Conservation (phyloP, 2,113 vertebrate genomes). For the Gobius niger region DNA sequence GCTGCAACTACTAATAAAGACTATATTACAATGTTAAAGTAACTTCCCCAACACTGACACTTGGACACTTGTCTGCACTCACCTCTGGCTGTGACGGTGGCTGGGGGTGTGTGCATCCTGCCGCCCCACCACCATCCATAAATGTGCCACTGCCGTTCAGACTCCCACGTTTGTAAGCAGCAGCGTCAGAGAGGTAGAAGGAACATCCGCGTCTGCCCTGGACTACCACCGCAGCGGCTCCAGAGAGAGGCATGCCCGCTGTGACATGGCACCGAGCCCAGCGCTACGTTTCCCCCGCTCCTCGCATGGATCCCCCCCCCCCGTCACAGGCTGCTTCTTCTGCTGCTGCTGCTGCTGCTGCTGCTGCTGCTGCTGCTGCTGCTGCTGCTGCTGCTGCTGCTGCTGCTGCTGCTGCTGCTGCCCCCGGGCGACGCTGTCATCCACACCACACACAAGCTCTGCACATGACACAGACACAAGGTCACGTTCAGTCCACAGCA, state of each 20-base stretch:
- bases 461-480: background rate
- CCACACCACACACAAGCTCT: background rate
- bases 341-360: background rate
- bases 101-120: slow-evolving; percentile 67
- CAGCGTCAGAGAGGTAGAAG: slow-evolving; percentile 25
- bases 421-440: slow-evolving; percentile 21
- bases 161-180: slow-evolving; percentile 31
- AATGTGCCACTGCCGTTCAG: slow-evolving; percentile 42
- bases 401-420: slow-evolving; percentile 2
- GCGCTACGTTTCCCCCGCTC: slow-evolving; percentile 20
- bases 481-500: background rate
- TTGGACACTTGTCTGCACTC: too few relatives aligned
- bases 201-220: slow-evolving; percentile 40
- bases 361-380: background rate
- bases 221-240: slow-evolving; percentile 51
- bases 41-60: too few relatives aligned
- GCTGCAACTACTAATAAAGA: too few relatives aligned
- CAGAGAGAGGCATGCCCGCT: slow-evolving; percentile 65
- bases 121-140: slow-evolving; percentile 73
- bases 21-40: too few relatives aligned
- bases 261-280: slow-evolving; percentile 55
- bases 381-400: slow-evolving; percentile 2
- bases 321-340: slow-evolving; percentile 15
- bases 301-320: slow-evolving; percentile 35
- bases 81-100: slow-evolving; percentile 31